Conservation (phyloP, 2,888 invertebrate species). For the Nezara viridula region DNA sequence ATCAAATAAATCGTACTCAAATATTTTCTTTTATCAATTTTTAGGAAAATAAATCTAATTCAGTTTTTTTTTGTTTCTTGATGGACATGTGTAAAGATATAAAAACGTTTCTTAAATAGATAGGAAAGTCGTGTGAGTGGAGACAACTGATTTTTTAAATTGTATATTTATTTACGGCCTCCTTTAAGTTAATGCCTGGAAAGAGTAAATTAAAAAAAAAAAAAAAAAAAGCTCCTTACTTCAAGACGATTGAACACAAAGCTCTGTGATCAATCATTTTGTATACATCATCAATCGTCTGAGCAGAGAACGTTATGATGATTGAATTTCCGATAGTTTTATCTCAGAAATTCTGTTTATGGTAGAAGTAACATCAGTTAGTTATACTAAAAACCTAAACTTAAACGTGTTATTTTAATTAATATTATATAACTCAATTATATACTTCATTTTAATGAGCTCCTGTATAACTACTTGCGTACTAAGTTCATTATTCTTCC, state of each 20-base stretch:
- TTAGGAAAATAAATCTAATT: too few relatives aligned
- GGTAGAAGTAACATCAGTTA: neutral
- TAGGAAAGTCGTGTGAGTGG: too few relatives aligned
- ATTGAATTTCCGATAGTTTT: neutral
- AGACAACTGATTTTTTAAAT: too few relatives aligned
- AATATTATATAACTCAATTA: neutral
- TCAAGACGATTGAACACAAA: neutral
- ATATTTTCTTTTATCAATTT: too few relatives aligned
- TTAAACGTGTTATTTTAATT: neutral
- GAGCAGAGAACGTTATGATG: neutral
- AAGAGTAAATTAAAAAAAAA: too few relatives aligned
- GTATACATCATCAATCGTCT: neutral
- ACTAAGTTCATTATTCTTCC: neutral
- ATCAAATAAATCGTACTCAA: too few relatives aligned
- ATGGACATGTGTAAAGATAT: too few relatives aligned
- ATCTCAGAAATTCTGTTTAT: neutral
- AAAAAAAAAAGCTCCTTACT: too few relatives aligned
- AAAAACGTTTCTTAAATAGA: too few relatives aligned
- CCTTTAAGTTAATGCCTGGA: too few relatives aligned
- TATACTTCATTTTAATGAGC: neutral
- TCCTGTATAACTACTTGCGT: neutral
- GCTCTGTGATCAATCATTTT: neutral
- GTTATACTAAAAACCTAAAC: neutral
- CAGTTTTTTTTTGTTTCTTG: too few relatives aligned
- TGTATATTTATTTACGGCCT: too few relatives aligned